Evolutionary conservation across 2,113 vertebrate species (phyloP).

Genomic region (Cacatua alba): DNA sequence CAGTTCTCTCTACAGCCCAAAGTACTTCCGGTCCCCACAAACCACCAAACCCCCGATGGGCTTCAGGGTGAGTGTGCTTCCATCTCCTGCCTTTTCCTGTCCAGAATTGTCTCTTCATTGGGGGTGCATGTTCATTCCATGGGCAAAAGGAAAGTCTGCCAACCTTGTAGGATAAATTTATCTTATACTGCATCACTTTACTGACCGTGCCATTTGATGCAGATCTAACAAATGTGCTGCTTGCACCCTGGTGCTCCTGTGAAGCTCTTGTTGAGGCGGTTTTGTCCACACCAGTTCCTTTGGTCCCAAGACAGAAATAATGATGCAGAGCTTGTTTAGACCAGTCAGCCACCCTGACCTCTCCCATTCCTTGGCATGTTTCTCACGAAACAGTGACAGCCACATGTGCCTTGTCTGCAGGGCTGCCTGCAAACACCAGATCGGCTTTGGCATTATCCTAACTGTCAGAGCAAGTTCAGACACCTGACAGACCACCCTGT

Average conservation of each 20-base stretch:
- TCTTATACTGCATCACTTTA: background rate
- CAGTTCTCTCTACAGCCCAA: slow-evolving; percentile 45
- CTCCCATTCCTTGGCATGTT: background rate
- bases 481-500: slow-evolving; percentile 84
- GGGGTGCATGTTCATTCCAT: fast-evolving
- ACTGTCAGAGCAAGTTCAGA: slow-evolving; percentile 79
- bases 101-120: background rate
- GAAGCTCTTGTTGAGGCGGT: fast-evolving
- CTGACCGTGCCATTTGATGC: background rate
- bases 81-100: background rate
- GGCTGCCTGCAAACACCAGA: slow-evolving; percentile 71
- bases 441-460: slow-evolving; percentile 84
- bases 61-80: slow-evolving; percentile 17
- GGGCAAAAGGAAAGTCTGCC: background rate
- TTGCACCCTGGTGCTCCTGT: background rate
- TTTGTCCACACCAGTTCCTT: background rate
- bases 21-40: slow-evolving; percentile 43
- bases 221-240: background rate
- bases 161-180: background rate
- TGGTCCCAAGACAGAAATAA: background rate
- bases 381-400: background rate
- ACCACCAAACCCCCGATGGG: slow-evolving; percentile 58
- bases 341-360: background rate
- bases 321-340: fast-evolving
- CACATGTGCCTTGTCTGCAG: slow-evolving; percentile 62